Conservation (phyloP, 1,140 invertebrate species). For the Halesus radiatus region DNA sequence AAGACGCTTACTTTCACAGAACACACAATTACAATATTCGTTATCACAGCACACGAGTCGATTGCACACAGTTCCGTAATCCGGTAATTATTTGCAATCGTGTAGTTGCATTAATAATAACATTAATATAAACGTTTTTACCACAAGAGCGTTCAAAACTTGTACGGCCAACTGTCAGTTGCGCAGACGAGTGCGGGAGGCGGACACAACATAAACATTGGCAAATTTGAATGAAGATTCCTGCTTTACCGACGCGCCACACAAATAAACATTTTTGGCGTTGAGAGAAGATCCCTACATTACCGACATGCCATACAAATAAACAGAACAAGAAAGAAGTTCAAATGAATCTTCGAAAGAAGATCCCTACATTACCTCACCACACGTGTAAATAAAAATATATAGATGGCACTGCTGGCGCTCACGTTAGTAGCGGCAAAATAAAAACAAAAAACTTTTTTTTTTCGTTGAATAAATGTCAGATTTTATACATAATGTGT, state of each 20-base stretch:
- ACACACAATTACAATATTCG: neutral
- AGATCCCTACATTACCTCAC: no score
- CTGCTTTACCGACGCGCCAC: slow-evolving; percentile 30
- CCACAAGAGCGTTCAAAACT: slow-evolving; percentile 24
- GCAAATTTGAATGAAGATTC: neutral
- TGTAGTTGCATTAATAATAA: no score
- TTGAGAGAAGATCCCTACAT: no score
- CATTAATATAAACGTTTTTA: neutral
- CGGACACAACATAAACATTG: slow-evolving; percentile 42
- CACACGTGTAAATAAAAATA: neutral
- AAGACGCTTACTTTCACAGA: slow-evolving; percentile 27
- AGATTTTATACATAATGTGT: no score
- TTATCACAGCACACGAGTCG: neutral
- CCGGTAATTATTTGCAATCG: no score
- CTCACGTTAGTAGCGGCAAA: slow-evolving; percentile 1
- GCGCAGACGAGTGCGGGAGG: slow-evolving; percentile 36
- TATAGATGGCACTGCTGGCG: slow-evolving; percentile 22
- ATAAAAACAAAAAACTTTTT: neutral
- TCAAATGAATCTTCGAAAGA: no score
- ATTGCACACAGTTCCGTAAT: no score
- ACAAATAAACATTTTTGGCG: neutral
- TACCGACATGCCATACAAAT: no score
- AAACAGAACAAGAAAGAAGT: no score
- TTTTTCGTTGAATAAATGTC: no score
- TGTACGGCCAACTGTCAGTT: slow-evolving; percentile 35